These are phyloP conservation scores for Torymus auratus DNA, from an alignment of 2,888 invertebrate genomes.

Conservation along the genomic window DNA sequence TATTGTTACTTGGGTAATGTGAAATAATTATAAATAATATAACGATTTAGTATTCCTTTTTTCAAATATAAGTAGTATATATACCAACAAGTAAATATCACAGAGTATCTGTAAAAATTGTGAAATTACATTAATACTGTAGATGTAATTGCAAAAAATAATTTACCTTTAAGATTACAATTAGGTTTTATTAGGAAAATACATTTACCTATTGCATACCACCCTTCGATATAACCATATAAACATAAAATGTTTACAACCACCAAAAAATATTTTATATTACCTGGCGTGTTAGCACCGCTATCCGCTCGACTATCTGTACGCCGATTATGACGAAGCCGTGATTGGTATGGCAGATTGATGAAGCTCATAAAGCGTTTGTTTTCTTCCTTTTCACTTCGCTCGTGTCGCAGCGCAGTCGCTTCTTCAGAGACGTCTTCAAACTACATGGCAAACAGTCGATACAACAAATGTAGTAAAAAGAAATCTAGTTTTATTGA, in stretches of 20 bases:
- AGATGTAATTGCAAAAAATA: no score
- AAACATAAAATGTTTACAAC: not conserved
- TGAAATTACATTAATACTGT: no score
- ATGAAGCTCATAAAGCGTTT: conserved; percentile 84
- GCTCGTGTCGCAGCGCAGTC: conserved; percentile 84
- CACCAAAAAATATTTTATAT: conserved; percentile 12
- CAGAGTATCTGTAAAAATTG: not conserved
- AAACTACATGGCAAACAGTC: conserved; percentile 72
- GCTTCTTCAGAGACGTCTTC: conserved; percentile 90
- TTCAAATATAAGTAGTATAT: no score
- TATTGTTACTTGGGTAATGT: no score
- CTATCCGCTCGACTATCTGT: conserved; percentile 83
- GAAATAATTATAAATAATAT: no score
- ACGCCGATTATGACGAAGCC: conserved; percentile 81
- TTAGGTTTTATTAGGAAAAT: no score
- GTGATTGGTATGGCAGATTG: conserved; percentile 76
- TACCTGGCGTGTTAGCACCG: conserved; percentile 85
- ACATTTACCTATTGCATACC: no score
- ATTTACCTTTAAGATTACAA: no score
- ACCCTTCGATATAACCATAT: not conserved
- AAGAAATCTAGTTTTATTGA: conserved; percentile 2
- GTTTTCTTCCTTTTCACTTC: conserved; percentile 88
- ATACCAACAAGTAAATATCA: no score
- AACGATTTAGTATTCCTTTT: no score
- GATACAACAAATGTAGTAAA: not conserved